Percentiles rank a stretch among this genome's conserved stretches.
phyloP scores from a whole-genome alignment of 2,113 vertebrate species.

The Pimephales promelas region DNA sequence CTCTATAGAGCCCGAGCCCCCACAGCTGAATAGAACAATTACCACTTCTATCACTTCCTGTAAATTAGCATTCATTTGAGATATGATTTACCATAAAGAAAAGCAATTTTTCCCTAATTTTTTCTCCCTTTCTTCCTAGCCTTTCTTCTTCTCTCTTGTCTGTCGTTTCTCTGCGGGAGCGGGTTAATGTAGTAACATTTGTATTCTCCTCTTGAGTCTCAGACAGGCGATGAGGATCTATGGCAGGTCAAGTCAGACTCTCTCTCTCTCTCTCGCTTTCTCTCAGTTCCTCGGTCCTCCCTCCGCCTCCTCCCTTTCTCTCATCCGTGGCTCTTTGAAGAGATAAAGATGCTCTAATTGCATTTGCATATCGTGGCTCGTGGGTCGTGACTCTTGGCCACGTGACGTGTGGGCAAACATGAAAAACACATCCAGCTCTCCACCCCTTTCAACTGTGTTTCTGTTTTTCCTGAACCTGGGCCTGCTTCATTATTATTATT shows the following conservation, averaged over 20 bases:
- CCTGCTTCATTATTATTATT: no score
- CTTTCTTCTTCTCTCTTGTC: conserved; percentile 50
- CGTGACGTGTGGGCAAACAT: conserved; percentile 46
- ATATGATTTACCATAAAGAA: conserved; percentile 61
- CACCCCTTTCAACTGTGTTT: conserved; percentile 20
- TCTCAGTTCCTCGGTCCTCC: conserved; percentile 17
- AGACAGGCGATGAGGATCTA: conserved; percentile 60
- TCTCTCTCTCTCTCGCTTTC: conserved; percentile 38
- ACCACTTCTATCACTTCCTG: conserved; percentile 59
- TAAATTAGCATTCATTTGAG: conserved; percentile 61
- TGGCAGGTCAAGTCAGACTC: conserved; percentile 68
- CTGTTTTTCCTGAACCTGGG: neutral
- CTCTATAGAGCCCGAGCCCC: conserved; percentile 41
- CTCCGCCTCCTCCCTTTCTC: conserved; percentile 29
- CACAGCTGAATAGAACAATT: conserved; percentile 60
- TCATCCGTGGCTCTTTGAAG: conserved; percentile 69
- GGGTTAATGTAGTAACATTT: conserved; percentile 69
- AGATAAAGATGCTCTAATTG: conserved; percentile 73
- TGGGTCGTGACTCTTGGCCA: conserved; percentile 51
- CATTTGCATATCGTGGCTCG: conserved; percentile 67
- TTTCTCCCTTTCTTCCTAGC: conserved; percentile 47
- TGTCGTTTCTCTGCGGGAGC: conserved; percentile 38
- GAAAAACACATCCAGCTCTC: conserved; percentile 41
- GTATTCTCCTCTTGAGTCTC: conserved; percentile 66
- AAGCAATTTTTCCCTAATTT: conserved; percentile 50